Evolutionary conservation across 2,113 vertebrate species (phyloP).

Genomic region (Synchiropus splendidus): DNA sequence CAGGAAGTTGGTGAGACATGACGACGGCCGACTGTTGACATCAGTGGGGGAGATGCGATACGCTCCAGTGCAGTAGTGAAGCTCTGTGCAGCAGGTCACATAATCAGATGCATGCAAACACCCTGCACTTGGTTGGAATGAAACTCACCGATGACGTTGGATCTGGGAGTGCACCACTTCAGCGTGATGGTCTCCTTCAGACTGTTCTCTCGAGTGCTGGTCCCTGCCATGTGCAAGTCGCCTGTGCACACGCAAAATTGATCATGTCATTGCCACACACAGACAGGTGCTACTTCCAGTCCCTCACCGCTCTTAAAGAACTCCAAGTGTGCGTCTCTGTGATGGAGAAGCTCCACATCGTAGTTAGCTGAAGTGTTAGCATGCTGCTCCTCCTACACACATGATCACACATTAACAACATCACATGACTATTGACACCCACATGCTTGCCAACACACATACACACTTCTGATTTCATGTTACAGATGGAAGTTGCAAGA

Average conservation of each 20-base stretch:
- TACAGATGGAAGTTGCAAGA: conserved; percentile 5
- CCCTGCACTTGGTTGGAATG: not conserved
- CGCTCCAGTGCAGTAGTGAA: conserved; percentile 95
- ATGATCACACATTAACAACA: conserved; percentile 15
- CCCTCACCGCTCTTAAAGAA: conserved; percentile 88
- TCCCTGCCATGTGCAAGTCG: conserved; percentile 75
- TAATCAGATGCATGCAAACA: not conserved
- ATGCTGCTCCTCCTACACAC: conserved; percentile 91
- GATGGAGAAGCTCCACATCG: conserved; percentile 94
- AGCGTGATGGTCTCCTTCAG: conserved; percentile 92
- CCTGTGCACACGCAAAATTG: conserved; percentile 56
- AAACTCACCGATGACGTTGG: conserved; percentile 86
- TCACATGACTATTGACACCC: too few relatives aligned
- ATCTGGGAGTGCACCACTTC: conserved; percentile 96
- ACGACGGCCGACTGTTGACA: conserved; percentile 97
- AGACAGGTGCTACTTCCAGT: not conserved
- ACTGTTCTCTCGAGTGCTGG: conserved; percentile 80
- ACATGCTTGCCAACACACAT: conserved; percentile 7
- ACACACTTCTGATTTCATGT: conserved; percentile 62
- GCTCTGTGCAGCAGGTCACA: conserved; percentile 66
- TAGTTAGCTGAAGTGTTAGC: conserved; percentile 98
- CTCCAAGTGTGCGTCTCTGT: conserved; percentile 91
- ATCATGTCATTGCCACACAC: too few relatives aligned
- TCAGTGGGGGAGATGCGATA: conserved; percentile 96
- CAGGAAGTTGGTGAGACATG: conserved; percentile 96